Base-by-base conservation (phyloP, 1,140 invertebrate species). In the Brachionus rubens region DNA sequence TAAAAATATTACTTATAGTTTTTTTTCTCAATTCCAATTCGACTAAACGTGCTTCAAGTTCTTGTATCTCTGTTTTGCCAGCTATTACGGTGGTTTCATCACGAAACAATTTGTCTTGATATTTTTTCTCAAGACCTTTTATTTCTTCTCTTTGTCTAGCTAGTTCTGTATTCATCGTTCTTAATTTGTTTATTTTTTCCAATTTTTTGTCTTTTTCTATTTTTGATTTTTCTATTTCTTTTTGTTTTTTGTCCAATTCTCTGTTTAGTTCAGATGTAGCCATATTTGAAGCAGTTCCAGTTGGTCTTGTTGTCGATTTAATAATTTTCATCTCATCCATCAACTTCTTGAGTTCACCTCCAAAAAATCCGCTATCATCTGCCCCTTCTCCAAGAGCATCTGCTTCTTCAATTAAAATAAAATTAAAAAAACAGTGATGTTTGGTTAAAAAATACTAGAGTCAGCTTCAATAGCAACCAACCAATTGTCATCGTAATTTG, bases 1-100 rank as follows among this genome's bases (percentile, higher is more conserved):
- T 36, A 59, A 59, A 59, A 36, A 59, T 59, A 14, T 30, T n/a
- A 14, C 16, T 16, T 7, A 59, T 59, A 36, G n/a, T 59, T 21
- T 59, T 59, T 19, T 59, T 33, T 33, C 10, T 59, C 16, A 59
- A 24, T 59, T 59, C 56, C 30, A 59, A 40, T n/a, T 59, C 33
- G 0, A 59, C 14, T 7, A 59, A 16, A 16, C 10, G 3, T n/a
- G 56, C 56, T n/a, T 59, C 56, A 7, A 36, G 9, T 30, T 36
- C 5, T 24, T 33, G 16, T 16, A 59, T 36, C 16, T 59, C 56
- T 16, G 56, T 36, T 19, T 59, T 40, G 14, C 30, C 16, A 16
- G 28, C 30, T 19, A 40, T 40, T 16, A n/a, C 14, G 16, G 56
- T 59, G 33, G 3, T 21, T 16, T 19, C 33, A 21, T 40, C 33